Percentiles rank a stretch among this genome's conserved stretches.
Conservation (phyloP, 2,888 invertebrate species). For the Epirrhoe alternata region DNA sequence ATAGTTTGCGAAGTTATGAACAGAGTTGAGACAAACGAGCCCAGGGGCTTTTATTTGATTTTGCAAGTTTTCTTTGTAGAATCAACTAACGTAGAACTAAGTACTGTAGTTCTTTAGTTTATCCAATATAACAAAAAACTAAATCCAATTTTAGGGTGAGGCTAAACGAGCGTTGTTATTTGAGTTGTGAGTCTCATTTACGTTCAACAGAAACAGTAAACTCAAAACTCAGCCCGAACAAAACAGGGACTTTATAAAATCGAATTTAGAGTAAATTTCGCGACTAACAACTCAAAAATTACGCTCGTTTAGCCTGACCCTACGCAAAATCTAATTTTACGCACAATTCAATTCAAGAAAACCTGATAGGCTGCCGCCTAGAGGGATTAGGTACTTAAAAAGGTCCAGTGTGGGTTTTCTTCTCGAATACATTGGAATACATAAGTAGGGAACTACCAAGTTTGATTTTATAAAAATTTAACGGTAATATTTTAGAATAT, state of each 20-base stretch:
- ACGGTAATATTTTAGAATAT: too few species aligned
- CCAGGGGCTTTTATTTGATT: slow-evolving; percentile 17
- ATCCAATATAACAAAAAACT: background rate
- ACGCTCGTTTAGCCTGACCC: too few species aligned
- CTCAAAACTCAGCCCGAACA: too few species aligned
- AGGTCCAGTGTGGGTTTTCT: background rate
- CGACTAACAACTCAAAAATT: too few species aligned
- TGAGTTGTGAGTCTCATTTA: too few species aligned
- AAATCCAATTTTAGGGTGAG: background rate
- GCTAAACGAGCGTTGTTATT: too few species aligned
- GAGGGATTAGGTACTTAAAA: slow-evolving; percentile 2
- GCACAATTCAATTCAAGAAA: slow-evolving; percentile 2
- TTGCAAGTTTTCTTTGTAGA: slow-evolving; percentile 8
- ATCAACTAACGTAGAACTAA: slow-evolving; percentile 6
- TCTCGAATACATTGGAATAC: too few species aligned
- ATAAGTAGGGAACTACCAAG: too few species aligned
- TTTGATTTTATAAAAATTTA: too few species aligned
- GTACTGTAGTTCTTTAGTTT: background rate
- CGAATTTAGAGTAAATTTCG: too few species aligned
- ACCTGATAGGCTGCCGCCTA: background rate
- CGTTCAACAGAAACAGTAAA: too few species aligned
- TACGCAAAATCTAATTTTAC: background rate
- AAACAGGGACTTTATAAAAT: too few species aligned
- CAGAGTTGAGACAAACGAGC: slow-evolving; percentile 14
- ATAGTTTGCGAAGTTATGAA: slow-evolving; percentile 17